These are phyloP conservation scores for Maniola jurtina DNA, from an alignment of 1,140 invertebrate species.

Conservation along the genomic window DNA sequence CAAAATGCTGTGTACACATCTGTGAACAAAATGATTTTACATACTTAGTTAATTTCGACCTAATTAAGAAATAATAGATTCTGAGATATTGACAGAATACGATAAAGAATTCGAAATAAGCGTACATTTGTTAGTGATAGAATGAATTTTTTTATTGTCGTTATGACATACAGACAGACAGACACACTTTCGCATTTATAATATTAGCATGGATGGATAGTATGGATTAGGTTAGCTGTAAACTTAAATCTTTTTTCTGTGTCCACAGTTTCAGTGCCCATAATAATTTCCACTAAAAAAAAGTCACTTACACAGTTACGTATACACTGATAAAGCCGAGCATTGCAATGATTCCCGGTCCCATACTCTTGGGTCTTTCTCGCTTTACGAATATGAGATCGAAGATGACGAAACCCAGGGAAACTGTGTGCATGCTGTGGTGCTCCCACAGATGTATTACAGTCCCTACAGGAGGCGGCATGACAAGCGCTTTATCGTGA, in stretches of 20 bases:
- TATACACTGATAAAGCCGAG: constrained; percentile 43
- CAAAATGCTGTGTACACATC: constrained; percentile 40
- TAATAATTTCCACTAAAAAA: no score
- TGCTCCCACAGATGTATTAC: constrained; percentile 53
- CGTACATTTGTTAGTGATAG: no score
- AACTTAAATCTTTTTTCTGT: no score
- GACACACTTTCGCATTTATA: no score
- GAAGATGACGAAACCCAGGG: constrained; percentile 45
- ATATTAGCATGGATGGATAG: no score
- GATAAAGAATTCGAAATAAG: no score
- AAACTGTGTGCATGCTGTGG: constrained; percentile 60
- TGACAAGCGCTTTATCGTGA: constrained; percentile 44
- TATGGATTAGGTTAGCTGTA: no score
- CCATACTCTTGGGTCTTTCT: constrained; percentile 43
- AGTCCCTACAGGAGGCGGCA: constrained; percentile 41
- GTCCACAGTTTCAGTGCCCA: no score
- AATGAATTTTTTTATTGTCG: no score
- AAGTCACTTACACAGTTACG: constrained; percentile 39
- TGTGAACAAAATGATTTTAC: constrained; percentile 40
- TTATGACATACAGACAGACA: no score
- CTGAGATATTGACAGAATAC: no score
- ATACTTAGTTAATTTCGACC: constrained; percentile 1
- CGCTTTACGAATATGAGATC: constrained; percentile 51
- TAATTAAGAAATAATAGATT: no score
- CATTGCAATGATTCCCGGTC: constrained; percentile 37